A percentile compares a stretch with the other conserved stretches of the same genome.
Evolutionary conservation across 2,113 vertebrate genomes (phyloP).

Genomic region (Argyrosomus japonicus): DNA sequence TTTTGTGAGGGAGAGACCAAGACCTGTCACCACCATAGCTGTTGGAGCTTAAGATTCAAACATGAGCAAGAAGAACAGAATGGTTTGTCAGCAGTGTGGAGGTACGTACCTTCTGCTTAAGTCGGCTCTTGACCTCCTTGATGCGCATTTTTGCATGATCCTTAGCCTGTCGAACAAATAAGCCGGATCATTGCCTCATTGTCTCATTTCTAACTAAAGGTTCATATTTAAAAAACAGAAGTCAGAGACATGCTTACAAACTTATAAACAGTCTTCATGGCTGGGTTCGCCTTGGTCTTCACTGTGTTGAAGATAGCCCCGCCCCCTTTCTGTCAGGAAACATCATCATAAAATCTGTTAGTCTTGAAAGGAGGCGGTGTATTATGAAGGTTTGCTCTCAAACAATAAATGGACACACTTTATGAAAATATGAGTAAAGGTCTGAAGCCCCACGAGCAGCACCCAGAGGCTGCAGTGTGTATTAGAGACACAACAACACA

Average conservation of each 20-base stretch:
- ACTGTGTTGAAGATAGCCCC: conserved; percentile 98
- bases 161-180: conserved; percentile 90
- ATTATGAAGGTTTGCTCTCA: neutral
- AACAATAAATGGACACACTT: neutral
- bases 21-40: neutral
- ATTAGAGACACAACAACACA: neutral
- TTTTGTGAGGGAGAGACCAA: conserved; percentile 10
- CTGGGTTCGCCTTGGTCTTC: conserved; percentile 97
- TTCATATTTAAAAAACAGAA: neutral
- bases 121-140: conserved; percentile 91
- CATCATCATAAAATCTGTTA: neutral
- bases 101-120: conserved; percentile 86
- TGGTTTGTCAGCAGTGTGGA: neutral
- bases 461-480: neutral
- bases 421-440: neutral
- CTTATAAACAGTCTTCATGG: conserved; percentile 99
- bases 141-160: conserved; percentile 99
- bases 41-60: neutral
- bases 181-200: neutral
- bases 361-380: neutral
- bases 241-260: conserved; percentile 88
- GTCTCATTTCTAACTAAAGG: neutral
- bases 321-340: conserved; percentile 92
- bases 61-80: neutral
- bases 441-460: neutral